phyloP scores from a whole-genome alignment of 2,797 vertebrate species.

The Crocidura indochinensis region DNA sequence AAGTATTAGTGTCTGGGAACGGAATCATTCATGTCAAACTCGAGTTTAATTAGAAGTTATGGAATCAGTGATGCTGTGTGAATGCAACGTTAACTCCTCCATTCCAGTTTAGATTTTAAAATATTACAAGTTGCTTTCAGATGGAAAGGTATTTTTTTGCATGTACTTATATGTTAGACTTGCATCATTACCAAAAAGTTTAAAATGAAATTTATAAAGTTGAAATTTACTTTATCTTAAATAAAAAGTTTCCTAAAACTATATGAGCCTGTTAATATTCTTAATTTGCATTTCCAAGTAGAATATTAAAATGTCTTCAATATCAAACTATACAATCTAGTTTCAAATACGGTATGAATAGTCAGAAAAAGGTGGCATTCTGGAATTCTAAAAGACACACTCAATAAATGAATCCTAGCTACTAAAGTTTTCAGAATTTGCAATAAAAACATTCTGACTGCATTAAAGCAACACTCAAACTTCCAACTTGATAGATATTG shows the following conservation, averaged over 20 bases:
- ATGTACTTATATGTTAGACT: neutral
- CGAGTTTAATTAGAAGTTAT: neutral
- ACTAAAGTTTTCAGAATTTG: neutral
- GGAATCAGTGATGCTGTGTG: neutral
- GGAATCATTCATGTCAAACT: neutral
- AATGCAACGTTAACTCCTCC: neutral
- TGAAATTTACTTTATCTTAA: neutral
- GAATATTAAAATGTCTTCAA: neutral
- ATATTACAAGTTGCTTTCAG: neutral
- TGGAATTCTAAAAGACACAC: neutral
- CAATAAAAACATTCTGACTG: accelerated
- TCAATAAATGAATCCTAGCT: neutral
- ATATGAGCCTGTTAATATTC: neutral
- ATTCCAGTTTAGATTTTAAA: neutral
- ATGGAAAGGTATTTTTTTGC: neutral
- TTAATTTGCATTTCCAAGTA: neutral
- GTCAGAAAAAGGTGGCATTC: neutral
- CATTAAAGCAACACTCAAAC: neutral
- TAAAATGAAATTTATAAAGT: neutral
- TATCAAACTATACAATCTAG: neutral
- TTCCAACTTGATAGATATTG: too few relatives aligned
- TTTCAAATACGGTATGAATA: neutral
- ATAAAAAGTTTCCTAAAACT: neutral
- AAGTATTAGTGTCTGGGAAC: neutral
- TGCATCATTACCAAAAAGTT: too few relatives aligned